These are phyloP conservation scores for Fundulus diaphanus DNA, from an alignment of 2,797 vertebrate species.

Conservation along the genomic window DNA sequence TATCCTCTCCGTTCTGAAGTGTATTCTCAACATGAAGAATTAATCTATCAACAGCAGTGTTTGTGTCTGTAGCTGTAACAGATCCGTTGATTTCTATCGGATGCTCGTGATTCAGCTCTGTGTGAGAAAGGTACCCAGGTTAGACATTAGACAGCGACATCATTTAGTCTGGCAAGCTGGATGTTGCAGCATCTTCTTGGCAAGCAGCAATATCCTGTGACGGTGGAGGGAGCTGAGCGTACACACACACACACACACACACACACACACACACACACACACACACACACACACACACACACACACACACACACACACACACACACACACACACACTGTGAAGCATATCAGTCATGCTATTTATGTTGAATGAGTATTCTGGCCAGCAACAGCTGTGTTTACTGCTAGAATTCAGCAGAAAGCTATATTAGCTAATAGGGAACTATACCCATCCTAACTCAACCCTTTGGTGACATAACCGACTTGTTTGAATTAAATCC, in stretches of 20 bases:
- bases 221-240: constrained; percentile 16
- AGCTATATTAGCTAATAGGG: background rate
- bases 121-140: constrained; percentile 12
- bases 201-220: constrained; percentile 10
- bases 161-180: constrained; percentile 19
- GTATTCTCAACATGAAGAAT: constrained; percentile 18
- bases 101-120: constrained; percentile 28
- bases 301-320: background rate
- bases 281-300: no score
- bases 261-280: background rate
- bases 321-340: constrained; percentile 11
- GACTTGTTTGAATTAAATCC: background rate
- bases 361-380: constrained; percentile 5
- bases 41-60: constrained; percentile 8
- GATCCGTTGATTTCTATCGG: constrained; percentile 24
- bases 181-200: constrained; percentile 30
- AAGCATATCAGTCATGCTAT: constrained; percentile 27
- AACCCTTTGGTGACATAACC: background rate
- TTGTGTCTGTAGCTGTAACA: constrained; percentile 25
- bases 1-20: background rate
- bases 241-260: background rate
- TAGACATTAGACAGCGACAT: constrained; percentile 11
- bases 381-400: constrained; percentile 22
- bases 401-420: background rate
- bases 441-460: no score